A percentile compares a stretch with the other conserved stretches of the same genome.
These are phyloP conservation scores for Pogonomyrmex californicus DNA, from an alignment of 1,140 invertebrate species.

Conservation along the genomic window DNA sequence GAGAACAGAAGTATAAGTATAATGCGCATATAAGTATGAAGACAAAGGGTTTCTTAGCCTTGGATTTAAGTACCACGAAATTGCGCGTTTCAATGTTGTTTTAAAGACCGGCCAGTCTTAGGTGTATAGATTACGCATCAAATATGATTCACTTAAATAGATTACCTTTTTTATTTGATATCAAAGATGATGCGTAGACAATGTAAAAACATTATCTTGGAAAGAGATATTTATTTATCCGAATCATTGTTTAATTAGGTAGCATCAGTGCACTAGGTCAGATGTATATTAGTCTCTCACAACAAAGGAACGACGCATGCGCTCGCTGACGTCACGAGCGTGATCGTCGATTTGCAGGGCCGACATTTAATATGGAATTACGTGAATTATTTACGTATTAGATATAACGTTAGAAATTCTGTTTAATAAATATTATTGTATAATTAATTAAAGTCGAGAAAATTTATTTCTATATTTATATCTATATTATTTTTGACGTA, in stretches of 20 bases:
- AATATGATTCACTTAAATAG: not conserved
- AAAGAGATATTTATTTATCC: not conserved
- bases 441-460: not conserved
- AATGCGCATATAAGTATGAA: not conserved
- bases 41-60: not conserved
- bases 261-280: not conserved
- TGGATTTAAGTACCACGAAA: not conserved
- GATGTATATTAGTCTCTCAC: not conserved
- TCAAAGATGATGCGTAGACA: not conserved
- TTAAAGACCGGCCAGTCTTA: not conserved
- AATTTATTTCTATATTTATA: too few species aligned
- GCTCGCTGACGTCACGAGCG: constrained; percentile 28
- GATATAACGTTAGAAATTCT: not conserved
- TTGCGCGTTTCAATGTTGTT: not conserved
- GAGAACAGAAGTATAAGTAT: not conserved
- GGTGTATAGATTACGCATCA: not conserved
- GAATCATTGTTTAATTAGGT: not conserved
- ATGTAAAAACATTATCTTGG: not conserved
- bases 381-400: not conserved
- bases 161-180: not conserved
- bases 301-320: constrained; percentile 4
- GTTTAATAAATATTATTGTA: not conserved
- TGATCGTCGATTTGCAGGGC: constrained; percentile 24
- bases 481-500: not conserved
- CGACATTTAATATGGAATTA: not conserved